Base-by-base conservation (phyloP, 2,888 invertebrate species). In the Lasioglossum calceatum region DNA sequence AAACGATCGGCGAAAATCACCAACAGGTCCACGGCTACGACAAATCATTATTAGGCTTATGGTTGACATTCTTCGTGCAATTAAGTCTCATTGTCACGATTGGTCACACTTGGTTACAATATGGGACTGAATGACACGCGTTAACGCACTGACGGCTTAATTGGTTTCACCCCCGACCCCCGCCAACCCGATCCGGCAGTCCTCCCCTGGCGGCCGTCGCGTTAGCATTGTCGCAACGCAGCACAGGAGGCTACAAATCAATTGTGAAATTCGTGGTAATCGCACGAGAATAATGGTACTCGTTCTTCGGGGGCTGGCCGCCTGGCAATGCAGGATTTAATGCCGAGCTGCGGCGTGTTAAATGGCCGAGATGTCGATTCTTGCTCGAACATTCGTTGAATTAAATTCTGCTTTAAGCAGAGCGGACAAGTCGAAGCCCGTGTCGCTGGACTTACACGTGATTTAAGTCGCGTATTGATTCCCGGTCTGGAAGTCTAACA, bases 91-190 rank as follows among this genome's bases (percentile, higher is more conserved):
- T 91, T 87, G 91, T 89, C 88, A 82, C 85, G 88, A 89, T 88
- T 87, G 91, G 90, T 89, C 89, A 90, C 91, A 91, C 91, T 91
- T 90, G 86, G 89, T 90, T 91, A 91, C 91, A 91, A 91, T 91
- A 91, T 90, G 91, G 89, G 85, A 77, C 85, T 85, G 89, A 91
- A 89, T 91, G 91, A 91, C 91, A 91, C 90, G 91, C 91, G 92
- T 91, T 91, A 91, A 91, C 91, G 91, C 91, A 91, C 91, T 91
- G 90, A 90, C 91, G 91, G 90, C 87, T 91, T 91, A 91, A 91
- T 91, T 91, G 91, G 90, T 89, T 91, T 81, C 86, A 77, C 87
- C 88, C 64, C 16, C 32, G 16, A 16, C 32, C 32, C 2, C 64
- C 32, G 16, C 7, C 64, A 7, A 32, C 81, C 84, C 75, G 67